Evolutionary conservation across 2,797 vertebrate genomes (phyloP), one percentile per base, ranked within the genome.

Genomic region (Oreonectes daqikongensis): DNA sequence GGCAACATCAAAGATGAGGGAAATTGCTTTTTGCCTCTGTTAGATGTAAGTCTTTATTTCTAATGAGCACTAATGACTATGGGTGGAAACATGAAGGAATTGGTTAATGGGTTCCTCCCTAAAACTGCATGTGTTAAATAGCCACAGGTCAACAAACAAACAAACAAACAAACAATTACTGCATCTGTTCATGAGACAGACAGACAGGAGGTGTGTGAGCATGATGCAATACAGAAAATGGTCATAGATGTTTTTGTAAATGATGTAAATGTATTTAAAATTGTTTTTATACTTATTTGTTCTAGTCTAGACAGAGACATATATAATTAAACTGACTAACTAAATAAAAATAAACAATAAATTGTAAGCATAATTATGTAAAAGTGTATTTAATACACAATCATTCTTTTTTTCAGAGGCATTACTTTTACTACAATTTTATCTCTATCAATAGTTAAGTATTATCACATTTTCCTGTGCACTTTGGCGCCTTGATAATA

Each of bases 1-100:
- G 42, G 46, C 40, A 69, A 55, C 75, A 75, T 83, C 77, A 85
- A 83, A 85, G 83, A 35, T 15, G 40, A 72, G 70, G 40, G 74
- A 79, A 75, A 83, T 84, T 71, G 35, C 72, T 76, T 42, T 40
- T 48, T 44, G 57, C 57, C 55, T 44, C 63, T 66, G 38, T 70
- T 79, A 55, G 17, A 63, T 66, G 75, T 24, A 57, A 46, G 40
- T 50, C 30, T 79, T 77, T 77, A 67, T 76, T 74, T 70, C 15
- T 82, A 69, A 79, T 73, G 76, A 72, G 82, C 59, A 42, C 59
- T 78, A 78, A 81, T 76, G 66, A 74, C 72, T 59, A 15, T 72
- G 76, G 57, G 24, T 69, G 38, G 60, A 64, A 55, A 65, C 60
- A 78, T 69, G 28, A 77, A 77, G 44, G 71, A 79, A 55, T 52